Percentiles rank a stretch among this genome's conserved stretches.
These are phyloP conservation scores for Achlya flavicornis DNA, from an alignment of 2,888 invertebrate genomes.

Conservation along the genomic window DNA sequence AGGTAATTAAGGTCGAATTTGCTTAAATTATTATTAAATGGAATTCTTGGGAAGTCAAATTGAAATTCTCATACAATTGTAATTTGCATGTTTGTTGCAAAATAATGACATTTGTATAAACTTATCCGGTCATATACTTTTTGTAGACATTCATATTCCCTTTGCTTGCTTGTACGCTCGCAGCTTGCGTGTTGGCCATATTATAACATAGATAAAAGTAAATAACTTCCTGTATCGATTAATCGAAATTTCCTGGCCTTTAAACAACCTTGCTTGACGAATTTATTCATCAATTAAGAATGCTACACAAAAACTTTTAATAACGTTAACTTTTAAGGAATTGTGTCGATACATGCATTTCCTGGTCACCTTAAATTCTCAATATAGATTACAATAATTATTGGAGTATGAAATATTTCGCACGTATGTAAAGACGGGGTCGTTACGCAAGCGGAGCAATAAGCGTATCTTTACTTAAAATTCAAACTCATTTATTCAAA, in stretches of 20 bases:
- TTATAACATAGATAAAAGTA: constrained; percentile 1
- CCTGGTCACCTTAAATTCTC: constrained; percentile 36
- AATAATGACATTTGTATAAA: not conserved
- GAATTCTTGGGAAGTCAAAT: constrained; percentile 23
- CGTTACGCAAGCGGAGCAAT: not conserved
- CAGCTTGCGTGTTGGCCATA: not conserved
- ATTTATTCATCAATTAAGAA: constrained; percentile 27
- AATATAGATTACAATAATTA: constrained; percentile 1
- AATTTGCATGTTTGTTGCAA: not conserved
- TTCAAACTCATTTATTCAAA: too few relatives aligned
- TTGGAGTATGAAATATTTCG: constrained; percentile 1
- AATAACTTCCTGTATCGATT: constrained; percentile 31
- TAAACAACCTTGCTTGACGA: constrained; percentile 35
- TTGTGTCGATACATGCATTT: constrained; percentile 40
- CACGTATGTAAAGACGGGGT: not conserved
- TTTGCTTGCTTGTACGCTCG: too few relatives aligned
- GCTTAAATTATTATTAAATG: constrained; percentile 13
- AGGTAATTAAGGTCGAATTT: constrained; percentile 28
- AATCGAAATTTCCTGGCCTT: constrained; percentile 45
- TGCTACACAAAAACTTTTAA: not conserved
- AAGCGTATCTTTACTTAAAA: too few relatives aligned
- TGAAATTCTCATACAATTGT: not conserved
- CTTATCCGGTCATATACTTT: too few relatives aligned
- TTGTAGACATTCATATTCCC: too few relatives aligned
- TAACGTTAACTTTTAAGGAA: constrained; percentile 22